These are phyloP conservation scores for Ostrea edulis DNA, from an alignment of 1,140 invertebrate species.

Conservation along the genomic window DNA sequence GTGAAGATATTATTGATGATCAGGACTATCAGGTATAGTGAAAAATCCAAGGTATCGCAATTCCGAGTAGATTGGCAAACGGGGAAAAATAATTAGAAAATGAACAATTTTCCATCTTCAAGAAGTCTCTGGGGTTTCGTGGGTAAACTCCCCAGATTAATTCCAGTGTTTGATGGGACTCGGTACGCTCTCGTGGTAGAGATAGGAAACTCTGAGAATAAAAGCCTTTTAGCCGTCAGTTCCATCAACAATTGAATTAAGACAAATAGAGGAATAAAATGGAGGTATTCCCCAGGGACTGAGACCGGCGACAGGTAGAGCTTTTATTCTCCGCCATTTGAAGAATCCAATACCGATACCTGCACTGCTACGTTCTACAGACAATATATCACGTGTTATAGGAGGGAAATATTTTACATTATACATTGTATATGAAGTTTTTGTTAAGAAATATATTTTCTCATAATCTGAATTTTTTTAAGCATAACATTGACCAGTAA, in stretches of 20 bases:
- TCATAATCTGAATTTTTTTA: too few relatives aligned
- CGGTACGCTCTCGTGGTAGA: not conserved
- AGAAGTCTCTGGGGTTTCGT: slow-evolving; percentile 2
- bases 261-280: slow-evolving; percentile 10
- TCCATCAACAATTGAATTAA: slow-evolving; percentile 24
- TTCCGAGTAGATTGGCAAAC: slow-evolving; percentile 28
- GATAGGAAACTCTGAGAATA: not conserved
- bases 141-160: slow-evolving; percentile 30
- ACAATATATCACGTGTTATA: too few relatives aligned
- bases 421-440: too few relatives aligned
- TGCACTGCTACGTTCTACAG: not conserved
- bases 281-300: not conserved
- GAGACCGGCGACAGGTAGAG: not conserved
- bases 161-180: not conserved
- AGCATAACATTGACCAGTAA: too few relatives aligned
- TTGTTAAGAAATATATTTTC: too few relatives aligned
- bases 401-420: too few relatives aligned
- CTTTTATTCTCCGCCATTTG: not conserved
- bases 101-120: slow-evolving; percentile 38
- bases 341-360: not conserved
- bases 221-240: slow-evolving; percentile 38
- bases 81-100: slow-evolving; percentile 40
- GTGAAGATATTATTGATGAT: not conserved
- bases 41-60: slow-evolving; percentile 24
- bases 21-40: not conserved